Conservation (phyloP, 1,140 invertebrate genomes). For the Zaprionus vittiger region DNA sequence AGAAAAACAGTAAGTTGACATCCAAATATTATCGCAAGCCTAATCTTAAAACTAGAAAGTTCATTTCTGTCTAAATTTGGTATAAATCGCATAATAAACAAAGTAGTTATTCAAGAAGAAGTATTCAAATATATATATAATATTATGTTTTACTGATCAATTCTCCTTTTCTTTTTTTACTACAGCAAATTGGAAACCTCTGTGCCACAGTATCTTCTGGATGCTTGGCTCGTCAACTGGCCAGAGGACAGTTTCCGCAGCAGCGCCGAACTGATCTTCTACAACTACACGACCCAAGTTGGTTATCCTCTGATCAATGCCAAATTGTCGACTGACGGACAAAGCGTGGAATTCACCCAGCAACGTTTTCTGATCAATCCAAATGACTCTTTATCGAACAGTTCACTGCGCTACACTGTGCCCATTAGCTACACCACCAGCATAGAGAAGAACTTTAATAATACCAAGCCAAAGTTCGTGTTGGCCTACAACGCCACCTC, state of each 20-base stretch:
- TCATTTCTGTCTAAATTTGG: no score
- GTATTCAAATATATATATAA: no score
- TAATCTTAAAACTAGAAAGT: no score
- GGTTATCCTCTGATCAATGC: conserved; percentile 90
- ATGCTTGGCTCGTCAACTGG: conserved; percentile 86
- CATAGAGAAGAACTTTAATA: conserved; percentile 85
- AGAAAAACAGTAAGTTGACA: conserved; percentile 83
- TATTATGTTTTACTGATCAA: background rate
- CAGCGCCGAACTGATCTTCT: conserved; percentile 85
- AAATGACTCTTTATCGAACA: conserved; percentile 44
- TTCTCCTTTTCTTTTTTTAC: background rate
- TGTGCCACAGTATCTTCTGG: conserved; percentile 86
- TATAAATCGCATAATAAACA: no score
- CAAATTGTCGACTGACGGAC: conserved; percentile 60
- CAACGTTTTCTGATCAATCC: conserved; percentile 86
- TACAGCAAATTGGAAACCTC: conserved; percentile 84
- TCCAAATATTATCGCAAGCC: no score
- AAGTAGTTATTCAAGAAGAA: no score
- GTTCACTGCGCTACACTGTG: conserved; percentile 85
- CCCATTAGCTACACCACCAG: conserved; percentile 87
- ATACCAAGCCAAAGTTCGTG: conserved; percentile 85
- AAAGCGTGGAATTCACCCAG: conserved; percentile 78
- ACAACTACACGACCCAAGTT: conserved; percentile 90
- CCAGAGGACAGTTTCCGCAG: conserved; percentile 23
- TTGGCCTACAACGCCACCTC: conserved; percentile 49